Base-by-base conservation (phyloP, 2,113 vertebrate genomes). In the Piprites chloris region DNA sequence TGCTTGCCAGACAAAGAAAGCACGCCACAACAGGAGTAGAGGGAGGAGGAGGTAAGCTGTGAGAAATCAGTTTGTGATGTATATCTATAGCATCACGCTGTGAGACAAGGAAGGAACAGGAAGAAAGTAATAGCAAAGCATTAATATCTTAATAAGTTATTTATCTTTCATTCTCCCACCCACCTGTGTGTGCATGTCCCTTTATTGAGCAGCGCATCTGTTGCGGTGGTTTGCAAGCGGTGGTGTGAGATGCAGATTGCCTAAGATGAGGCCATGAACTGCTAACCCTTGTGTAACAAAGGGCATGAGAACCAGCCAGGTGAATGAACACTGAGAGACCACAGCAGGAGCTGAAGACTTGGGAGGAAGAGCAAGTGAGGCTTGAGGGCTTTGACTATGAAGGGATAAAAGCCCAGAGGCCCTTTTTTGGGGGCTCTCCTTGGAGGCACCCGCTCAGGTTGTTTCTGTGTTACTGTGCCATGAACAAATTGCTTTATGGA, bases 391-490 rank as follows among this genome's bases (percentile, higher is more conserved):
- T 50, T 9, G 52, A 10, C 52, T 58, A 18, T 28, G 50, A 28
- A 14, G 27, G 8, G 17, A 13, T 50, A 42, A 33, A 80, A 65
- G 9, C 12, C 26, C 30, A 10, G 0, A 1, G n/a, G 9, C 5
- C 14, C 42, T 28, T 23, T 20, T 10, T 20, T 42, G 0, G 0
- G 14, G 15, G 24, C 41, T 9, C 19, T 35, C 13, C 0, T 1
- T 1, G 0, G 30, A 30, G 32, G 13, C 19, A 6, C 20, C 28
- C 15, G 42, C 9, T 62, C 0, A 0, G 9, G 15, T 5, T 62
- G 15, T 22, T 44, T 46, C 30, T 39, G 14, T 30, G 47, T 33
- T 12, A 11, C 14, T 53, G 28, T 0, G 0, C 19, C 0, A 0
- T 20, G 28, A 39, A 20, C 47, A 19, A 39, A 49, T 26, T 2